A percentile compares a stretch with the other conserved stretches of the same genome.
Conservation (phyloP, 2,113 vertebrate genomes). For the Alectura lathami region DNA sequence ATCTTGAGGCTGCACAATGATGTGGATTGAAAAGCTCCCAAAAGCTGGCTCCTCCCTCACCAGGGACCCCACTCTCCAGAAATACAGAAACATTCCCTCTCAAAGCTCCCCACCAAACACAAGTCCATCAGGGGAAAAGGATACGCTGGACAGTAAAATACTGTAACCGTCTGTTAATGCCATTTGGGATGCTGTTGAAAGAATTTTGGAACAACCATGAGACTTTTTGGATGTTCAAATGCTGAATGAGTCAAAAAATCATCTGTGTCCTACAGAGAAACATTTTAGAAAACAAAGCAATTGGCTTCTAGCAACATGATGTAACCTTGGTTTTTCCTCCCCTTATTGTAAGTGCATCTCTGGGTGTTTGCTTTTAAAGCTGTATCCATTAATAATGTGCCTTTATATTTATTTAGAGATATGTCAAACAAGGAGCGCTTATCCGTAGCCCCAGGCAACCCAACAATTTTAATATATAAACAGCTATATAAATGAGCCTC, state of each 20-base stretch:
- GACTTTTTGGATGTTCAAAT: constrained; percentile 56
- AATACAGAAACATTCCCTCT: not conserved
- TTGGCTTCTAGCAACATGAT: constrained; percentile 63
- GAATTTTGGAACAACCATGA: constrained; percentile 59
- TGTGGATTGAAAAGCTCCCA: not conserved
- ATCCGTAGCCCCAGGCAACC: constrained; percentile 57
- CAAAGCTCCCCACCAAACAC: not conserved
- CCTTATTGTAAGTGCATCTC: constrained; percentile 61
- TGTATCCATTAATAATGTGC: constrained; percentile 60
- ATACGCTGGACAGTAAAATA: constrained; percentile 40
- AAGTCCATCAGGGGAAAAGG: not conserved
- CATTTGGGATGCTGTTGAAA: constrained; percentile 65
- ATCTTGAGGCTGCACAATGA: not conserved
- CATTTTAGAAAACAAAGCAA: constrained; percentile 65
- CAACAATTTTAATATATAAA: constrained; percentile 61
- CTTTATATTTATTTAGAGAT: constrained; percentile 62
- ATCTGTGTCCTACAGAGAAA: constrained; percentile 60
- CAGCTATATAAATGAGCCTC: constrained; percentile 45
- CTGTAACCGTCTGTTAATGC: constrained; percentile 57
- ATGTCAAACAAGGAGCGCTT: constrained; percentile 48
- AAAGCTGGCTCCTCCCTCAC: constrained; percentile 9
- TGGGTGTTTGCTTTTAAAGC: constrained; percentile 65
- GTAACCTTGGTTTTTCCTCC: constrained; percentile 68
- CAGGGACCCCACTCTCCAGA: constrained; percentile 13
- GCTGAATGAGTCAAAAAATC: constrained; percentile 67